These are phyloP conservation scores for Cherax quadricarinatus DNA, from an alignment of 1,140 invertebrate species.

Conservation along the genomic window DNA sequence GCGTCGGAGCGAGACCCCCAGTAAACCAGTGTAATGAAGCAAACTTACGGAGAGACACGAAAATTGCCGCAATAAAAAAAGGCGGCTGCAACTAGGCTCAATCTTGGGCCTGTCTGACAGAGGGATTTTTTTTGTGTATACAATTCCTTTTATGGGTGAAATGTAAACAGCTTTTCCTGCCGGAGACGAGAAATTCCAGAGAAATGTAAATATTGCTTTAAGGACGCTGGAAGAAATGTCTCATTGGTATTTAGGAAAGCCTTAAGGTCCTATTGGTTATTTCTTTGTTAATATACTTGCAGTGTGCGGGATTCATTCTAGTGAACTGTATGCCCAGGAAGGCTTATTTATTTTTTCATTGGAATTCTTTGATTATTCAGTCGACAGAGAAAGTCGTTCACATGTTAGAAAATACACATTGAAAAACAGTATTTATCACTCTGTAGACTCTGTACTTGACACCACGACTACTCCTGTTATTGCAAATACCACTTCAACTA, in stretches of 20 bases:
- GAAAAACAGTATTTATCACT: no score
- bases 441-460: no score
- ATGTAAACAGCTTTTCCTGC: background rate
- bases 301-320: no score
- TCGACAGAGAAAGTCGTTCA: no score
- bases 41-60: conserved; percentile 15
- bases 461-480: no score
- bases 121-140: conserved; percentile 21
- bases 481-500: no score
- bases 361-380: no score
- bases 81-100: conserved; percentile 26
- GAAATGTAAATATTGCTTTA: background rate
- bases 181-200: background rate
- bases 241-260: background rate
- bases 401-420: no score
- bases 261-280: no score
- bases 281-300: no score
- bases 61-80: conserved; percentile 35
- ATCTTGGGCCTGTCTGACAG: conserved; percentile 3
- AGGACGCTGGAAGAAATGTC: background rate
- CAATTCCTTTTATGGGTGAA: conserved; percentile 1
- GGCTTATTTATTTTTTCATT: no score
- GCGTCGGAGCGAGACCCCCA: background rate
- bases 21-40: conserved; percentile 51
- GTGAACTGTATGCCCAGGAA: no score